phyloP scores from a whole-genome alignment of 2,797 vertebrate genomes.

The Lepidocolaptes lacrymiger region DNA sequence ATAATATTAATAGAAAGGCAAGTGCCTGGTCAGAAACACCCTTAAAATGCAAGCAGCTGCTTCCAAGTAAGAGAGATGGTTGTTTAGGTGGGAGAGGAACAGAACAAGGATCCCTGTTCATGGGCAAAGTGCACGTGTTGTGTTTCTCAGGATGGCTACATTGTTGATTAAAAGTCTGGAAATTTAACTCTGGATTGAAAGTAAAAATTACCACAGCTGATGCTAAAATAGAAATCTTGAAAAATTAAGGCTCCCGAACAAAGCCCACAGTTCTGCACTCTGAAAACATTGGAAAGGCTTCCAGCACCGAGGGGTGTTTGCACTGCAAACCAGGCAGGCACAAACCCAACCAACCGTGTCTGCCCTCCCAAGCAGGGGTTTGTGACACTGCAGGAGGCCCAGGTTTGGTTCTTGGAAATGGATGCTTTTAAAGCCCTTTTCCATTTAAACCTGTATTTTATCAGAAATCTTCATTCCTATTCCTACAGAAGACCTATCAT shows the following conservation, averaged over 20 bases:
- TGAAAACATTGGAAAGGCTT: background rate
- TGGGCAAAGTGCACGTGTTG: background rate
- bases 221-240: no score
- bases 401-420: background rate
- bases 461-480: conserved; percentile 11
- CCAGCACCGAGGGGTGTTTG: background rate
- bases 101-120: background rate
- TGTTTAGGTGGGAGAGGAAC: background rate
- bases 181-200: background rate
- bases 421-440: background rate
- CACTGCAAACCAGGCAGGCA: no score
- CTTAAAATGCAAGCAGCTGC: background rate
- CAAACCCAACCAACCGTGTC: accelerated
- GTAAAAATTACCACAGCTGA: background rate
- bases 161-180: background rate
- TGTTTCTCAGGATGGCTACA: background rate
- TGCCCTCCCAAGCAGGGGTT: accelerated
- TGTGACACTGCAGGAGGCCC: background rate
- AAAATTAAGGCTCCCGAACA: background rate
- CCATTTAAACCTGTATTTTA: background rate
- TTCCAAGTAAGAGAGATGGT: background rate
- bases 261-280: background rate
- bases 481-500: background rate
- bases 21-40: background rate
- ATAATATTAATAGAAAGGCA: background rate